These are phyloP conservation scores for Xylocampa areola DNA, from an alignment of 2,888 invertebrate genomes.

Conservation along the genomic window DNA sequence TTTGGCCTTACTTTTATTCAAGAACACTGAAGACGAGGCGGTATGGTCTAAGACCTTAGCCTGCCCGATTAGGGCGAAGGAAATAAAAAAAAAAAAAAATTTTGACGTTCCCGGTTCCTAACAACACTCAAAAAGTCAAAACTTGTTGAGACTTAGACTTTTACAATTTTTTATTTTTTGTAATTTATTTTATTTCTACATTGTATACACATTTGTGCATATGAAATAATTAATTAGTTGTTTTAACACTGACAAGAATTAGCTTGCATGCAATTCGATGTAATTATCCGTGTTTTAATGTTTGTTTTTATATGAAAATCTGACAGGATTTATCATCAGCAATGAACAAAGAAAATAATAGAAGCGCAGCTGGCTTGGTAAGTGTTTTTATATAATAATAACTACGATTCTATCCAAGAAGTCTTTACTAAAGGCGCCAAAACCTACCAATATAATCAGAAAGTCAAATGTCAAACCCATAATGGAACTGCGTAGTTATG, in stretches of 20 bases:
- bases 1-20: no score
- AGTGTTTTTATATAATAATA: slow-evolving; percentile 47
- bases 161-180: neutral
- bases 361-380: slow-evolving; percentile 80
- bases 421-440: neutral
- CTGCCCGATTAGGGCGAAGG: no score
- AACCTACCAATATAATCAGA: neutral
- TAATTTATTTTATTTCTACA: neutral
- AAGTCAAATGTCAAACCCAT: slow-evolving; percentile 18
- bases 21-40: no score
- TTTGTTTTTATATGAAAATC: neutral
- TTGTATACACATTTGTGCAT: slow-evolving; percentile 4
- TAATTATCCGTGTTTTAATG: neutral
- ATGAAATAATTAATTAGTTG: neutral
- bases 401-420: slow-evolving; percentile 3
- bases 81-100: no score
- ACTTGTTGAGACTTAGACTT: no score
- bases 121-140: no score
- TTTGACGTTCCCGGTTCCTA: no score
- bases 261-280: slow-evolving; percentile 16
- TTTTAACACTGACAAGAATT: slow-evolving; percentile 25
- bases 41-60: no score
- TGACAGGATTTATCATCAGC: neutral
- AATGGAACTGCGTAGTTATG: slow-evolving; percentile 24
- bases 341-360: slow-evolving; percentile 76